Percentiles rank a stretch among this genome's conserved stretches.
phyloP scores from a whole-genome alignment of 2,113 vertebrate species.

The Tringa solitaria region DNA sequence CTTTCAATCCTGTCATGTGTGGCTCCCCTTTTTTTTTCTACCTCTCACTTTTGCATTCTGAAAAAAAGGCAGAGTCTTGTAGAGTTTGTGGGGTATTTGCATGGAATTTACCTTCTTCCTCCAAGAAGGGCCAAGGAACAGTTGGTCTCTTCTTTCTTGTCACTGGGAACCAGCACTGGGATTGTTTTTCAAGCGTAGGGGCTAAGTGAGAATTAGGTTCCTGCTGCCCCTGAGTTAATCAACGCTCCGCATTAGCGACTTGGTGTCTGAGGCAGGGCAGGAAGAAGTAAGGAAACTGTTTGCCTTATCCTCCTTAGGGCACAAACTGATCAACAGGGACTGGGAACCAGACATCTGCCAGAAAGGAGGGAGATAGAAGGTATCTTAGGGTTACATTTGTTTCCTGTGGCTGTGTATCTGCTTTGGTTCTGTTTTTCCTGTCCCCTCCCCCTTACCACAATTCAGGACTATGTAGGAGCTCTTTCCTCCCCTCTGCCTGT shows the following conservation, averaged over 20 bases:
- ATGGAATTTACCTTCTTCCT: neutral
- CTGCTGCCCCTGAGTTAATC: neutral
- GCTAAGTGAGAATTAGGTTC: neutral
- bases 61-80: neutral
- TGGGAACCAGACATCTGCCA: neutral
- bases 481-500: neutral
- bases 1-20: neutral
- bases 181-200: neutral
- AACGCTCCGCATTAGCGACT: fast-evolving
- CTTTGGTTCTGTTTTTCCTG: neutral
- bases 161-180: neutral
- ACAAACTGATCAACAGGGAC: neutral
- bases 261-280: neutral
- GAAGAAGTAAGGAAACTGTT: slow-evolving; percentile 10
- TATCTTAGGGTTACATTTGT: slow-evolving; percentile 6
- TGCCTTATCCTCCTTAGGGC: neutral
- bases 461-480: neutral
- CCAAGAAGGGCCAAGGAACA: neutral
- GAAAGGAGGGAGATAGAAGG: neutral
- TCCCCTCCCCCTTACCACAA: neutral
- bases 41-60: neutral
- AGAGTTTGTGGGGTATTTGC: fast-evolving
- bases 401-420: slow-evolving; percentile 12
- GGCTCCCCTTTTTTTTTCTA: neutral
- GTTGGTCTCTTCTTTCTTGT: neutral